Evolutionary conservation across 2,113 vertebrate genomes (phyloP).

Genomic region (Craseonycteris thonglongyai): DNA sequence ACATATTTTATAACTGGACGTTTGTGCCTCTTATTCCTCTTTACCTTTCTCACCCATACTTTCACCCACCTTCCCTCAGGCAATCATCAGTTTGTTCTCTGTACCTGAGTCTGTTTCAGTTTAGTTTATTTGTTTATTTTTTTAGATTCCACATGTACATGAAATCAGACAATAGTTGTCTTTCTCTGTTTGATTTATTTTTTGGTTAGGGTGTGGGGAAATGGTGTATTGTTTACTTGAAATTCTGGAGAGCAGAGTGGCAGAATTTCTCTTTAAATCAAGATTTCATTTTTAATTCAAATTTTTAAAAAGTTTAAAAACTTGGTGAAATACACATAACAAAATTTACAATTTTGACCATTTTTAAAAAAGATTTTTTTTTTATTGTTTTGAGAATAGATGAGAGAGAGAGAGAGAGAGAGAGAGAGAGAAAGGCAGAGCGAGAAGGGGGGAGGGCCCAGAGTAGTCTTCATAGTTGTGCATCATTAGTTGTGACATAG

Average conservation of each 20-base stretch:
- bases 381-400: no score
- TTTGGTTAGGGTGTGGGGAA: not conserved
- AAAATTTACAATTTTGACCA: no score
- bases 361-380: no score
- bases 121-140: not conserved
- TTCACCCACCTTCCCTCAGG: no score
- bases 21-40: not conserved
- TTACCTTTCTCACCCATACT: not conserved
- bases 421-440: no score
- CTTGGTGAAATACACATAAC: no score
- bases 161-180: not conserved
- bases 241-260: not conserved
- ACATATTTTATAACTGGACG: not conserved
- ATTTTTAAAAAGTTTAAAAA: not conserved
- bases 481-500: no score
- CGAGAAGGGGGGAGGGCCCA: no score
- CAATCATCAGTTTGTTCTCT: not conserved
- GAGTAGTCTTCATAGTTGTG: no score
- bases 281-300: conserved; percentile 3
- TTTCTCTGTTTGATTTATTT: not conserved
- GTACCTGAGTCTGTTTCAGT: not conserved
- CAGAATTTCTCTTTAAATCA: conserved; percentile 21
- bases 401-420: no score
- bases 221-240: not conserved
- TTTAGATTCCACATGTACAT: not conserved